phyloP scores from a whole-genome alignment of 1,140 invertebrate genomes.

The Sycophila sp. region DNA sequence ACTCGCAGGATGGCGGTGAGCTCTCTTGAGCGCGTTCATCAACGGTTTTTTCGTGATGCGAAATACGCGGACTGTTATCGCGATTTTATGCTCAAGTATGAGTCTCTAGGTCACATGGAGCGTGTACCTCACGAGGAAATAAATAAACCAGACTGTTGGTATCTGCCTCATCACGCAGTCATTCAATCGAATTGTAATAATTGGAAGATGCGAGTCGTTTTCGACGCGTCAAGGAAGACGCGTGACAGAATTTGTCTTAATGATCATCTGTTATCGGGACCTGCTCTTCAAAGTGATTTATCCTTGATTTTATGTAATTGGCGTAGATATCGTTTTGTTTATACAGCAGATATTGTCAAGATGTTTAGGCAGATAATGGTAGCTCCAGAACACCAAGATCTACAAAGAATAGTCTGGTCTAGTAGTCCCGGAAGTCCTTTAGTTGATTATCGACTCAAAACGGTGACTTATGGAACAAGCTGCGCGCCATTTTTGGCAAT shows the following conservation, averaged over 20 bases:
- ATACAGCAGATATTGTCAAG: conserved; percentile 49
- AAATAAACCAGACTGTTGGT: conserved; percentile 1
- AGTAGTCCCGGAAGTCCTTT: background rate
- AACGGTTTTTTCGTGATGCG: background rate
- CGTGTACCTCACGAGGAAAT: background rate
- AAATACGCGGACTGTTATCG: background rate
- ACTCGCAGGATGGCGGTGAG: background rate
- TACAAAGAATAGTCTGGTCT: conserved; percentile 51
- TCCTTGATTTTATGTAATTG: conserved; percentile 19
- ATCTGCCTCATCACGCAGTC: conserved; percentile 27
- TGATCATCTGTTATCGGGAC: conserved; percentile 20
- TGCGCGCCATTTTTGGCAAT: conserved; percentile 48
- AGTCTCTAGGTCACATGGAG: conserved; percentile 19
- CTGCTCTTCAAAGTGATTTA: conserved; percentile 29
- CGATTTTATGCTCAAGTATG: conserved; percentile 13
- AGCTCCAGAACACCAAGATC: conserved; percentile 37
- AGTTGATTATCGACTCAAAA: conserved; percentile 44
- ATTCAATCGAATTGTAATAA: background rate
- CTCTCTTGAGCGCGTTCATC: background rate
- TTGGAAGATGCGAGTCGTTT: conserved; percentile 20
- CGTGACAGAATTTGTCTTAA: conserved; percentile 15
- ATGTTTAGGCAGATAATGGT: conserved; percentile 55
- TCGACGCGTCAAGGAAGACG: conserved; percentile 10
- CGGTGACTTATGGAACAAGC: conserved; percentile 54
- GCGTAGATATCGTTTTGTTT: conserved; percentile 33